phyloP scores from a whole-genome alignment of 2,888 invertebrate species.

The Synanthedon myopaeformis region DNA sequence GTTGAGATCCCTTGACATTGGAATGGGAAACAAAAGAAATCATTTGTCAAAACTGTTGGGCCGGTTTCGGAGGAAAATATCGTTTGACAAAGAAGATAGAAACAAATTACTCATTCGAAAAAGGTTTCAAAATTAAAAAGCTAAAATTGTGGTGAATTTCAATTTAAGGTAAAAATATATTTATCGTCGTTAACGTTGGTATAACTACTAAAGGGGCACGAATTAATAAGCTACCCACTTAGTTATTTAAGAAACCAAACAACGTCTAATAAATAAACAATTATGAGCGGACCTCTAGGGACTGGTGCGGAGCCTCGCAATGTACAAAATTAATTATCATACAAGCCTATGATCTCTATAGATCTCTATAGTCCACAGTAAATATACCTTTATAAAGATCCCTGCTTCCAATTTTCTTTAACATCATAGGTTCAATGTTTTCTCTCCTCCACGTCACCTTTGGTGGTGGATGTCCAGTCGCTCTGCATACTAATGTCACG shows the following conservation, averaged over 20 bases:
- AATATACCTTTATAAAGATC: conserved; percentile 6
- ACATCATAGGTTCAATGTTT: conserved; percentile 59
- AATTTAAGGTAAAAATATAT: too few species aligned
- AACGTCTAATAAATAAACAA: too few species aligned
- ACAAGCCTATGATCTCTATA: too few species aligned
- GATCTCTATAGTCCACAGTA: background rate
- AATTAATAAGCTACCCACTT: too few species aligned
- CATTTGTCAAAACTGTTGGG: conserved; percentile 22
- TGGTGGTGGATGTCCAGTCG: conserved; percentile 77
- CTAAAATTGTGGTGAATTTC: too few species aligned
- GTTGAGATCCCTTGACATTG: conserved; percentile 15
- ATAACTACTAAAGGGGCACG: too few species aligned
- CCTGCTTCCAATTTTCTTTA: conserved; percentile 24
- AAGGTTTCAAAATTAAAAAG: too few species aligned
- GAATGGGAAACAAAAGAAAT: conserved; percentile 23
- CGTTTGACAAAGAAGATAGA: conserved; percentile 1
- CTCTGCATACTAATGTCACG: conserved; percentile 77
- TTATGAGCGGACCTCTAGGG: too few species aligned
- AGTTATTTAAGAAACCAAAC: too few species aligned
- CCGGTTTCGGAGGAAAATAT: conserved; percentile 6
- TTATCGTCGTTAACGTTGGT: too few species aligned
- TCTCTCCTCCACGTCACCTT: conserved; percentile 79
- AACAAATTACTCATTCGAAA: background rate
- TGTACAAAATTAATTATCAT: too few species aligned
- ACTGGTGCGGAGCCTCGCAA: too few species aligned